Evolutionary conservation across 2,113 vertebrate genomes (phyloP), one percentile per base, ranked within the genome.

Genomic region (Salvelinus namaycush): DNA sequence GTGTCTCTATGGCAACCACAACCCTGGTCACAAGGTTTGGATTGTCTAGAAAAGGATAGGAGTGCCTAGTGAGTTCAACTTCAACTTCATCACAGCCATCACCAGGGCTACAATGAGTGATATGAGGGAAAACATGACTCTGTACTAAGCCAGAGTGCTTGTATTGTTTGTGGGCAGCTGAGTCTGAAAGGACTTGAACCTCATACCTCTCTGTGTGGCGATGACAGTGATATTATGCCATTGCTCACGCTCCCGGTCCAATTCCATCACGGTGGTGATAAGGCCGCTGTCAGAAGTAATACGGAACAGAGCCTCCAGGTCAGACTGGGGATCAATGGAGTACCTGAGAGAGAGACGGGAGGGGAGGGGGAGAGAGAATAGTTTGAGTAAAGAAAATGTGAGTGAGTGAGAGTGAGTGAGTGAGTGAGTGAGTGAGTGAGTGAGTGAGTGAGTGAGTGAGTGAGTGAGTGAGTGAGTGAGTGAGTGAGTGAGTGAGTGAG

Each of bases 151-250:
- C n/a, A 9, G 20, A 62, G n/a, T 7, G 59, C n/a, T 11, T 24
- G 59, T 62, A 62, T 8, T 24, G 59, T n/a, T n/a, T 22, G 26
- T 20, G 27, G 64, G 64, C 1, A 7, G 26, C 24, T 24, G 27
- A 16, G 22, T 13, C 24, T 13, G 67, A 20, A 18, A 18, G 18
- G 31, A 3, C 2, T 12, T 8, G 67, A 7, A 31, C 8, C 20
- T 48, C 39, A 44, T 12, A 96, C 96, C 96, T 73, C 95, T 93
- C 89, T 97, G 95, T 7, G 95, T 95, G 83, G 96, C 96, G 65
- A 95, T 92, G 83, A 97, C 93, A 0, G 95, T 96, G 88, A 97
- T 92, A 85, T 96, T 96, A 83, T 96, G 95, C 95, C 95, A 96
- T 84, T 93, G 91, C 54, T 91, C 92, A 65, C 79, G 83, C 84